Evolutionary conservation across 2,797 vertebrate genomes (phyloP).

Genomic region (Anguilla megastoma): DNA sequence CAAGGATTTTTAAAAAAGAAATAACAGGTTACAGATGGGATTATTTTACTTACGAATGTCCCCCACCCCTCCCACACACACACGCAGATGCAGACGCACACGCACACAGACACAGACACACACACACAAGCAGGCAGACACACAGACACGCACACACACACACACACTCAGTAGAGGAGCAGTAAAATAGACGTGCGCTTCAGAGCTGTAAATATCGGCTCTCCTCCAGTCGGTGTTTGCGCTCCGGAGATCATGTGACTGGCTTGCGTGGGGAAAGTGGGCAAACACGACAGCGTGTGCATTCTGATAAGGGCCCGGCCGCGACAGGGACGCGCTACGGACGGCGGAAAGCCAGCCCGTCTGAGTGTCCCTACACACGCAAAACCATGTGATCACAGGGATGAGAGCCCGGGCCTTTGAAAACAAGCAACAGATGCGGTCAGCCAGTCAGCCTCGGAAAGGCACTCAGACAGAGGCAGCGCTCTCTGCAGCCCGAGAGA

Average conservation of each 20-base stretch:
- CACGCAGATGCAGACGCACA: too few relatives aligned
- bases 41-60: conserved; percentile 39
- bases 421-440: conserved; percentile 71
- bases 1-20: conserved; percentile 27
- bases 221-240: not conserved
- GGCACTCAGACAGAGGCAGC: conserved; percentile 42
- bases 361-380: not conserved
- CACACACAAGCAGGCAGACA: too few relatives aligned
- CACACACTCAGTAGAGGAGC: not conserved
- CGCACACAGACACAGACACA: too few relatives aligned
- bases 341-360: not conserved
- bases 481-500: not conserved
- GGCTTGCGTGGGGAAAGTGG: not conserved
- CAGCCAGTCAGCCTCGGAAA: conserved; percentile 64
- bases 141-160: conserved; percentile 21
- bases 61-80: not conserved
- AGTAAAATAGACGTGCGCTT: conserved; percentile 18
- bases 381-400: conserved; percentile 43
- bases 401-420: conserved; percentile 56
- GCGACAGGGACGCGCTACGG: too few relatives aligned
- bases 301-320: not conserved
- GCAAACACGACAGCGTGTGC: not conserved
- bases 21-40: not conserved
- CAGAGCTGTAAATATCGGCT: not conserved
- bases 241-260: not conserved